Evolutionary conservation across 2,888 invertebrate genomes (phyloP).

Genomic region (Morpho helenor): DNA sequence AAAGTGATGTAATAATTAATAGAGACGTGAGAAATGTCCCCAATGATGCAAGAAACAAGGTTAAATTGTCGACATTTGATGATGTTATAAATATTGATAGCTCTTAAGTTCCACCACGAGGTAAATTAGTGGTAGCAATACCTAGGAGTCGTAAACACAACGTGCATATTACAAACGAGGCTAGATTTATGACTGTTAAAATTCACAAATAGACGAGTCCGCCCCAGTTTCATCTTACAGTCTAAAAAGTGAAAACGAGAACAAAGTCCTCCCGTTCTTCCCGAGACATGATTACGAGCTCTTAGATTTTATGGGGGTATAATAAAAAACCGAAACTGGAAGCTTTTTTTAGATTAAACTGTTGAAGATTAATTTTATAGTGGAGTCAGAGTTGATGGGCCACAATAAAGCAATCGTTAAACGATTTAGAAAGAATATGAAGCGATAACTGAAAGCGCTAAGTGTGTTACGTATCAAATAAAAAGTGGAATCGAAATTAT

Average conservation of each 20-base stretch:
- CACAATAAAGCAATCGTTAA: conserved; percentile 48
- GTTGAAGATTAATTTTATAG: conserved; percentile 52
- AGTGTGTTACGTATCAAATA: conserved; percentile 18
- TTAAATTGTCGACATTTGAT: conserved; percentile 10
- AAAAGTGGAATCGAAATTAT: background rate
- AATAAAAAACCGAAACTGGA: conserved; percentile 59
- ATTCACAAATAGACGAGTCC: conserved; percentile 54
- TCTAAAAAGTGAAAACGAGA: conserved; percentile 45
- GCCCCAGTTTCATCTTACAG: conserved; percentile 41
- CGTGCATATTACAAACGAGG: conserved; percentile 37
- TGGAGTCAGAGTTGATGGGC: conserved; percentile 38
- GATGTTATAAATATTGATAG: conserved; percentile 11
- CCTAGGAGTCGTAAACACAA: conserved; percentile 18
- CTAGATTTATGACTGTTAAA: conserved; percentile 50
- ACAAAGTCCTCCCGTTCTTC: conserved; percentile 36
- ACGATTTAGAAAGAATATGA: conserved; percentile 32
- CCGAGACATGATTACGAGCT: conserved; percentile 51
- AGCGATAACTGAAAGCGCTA: conserved; percentile 14
- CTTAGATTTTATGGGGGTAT: conserved; percentile 58
- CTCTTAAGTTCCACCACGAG: conserved; percentile 18
- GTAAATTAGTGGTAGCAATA: conserved; percentile 15
- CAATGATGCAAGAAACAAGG: background rate
- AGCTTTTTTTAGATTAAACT: conserved; percentile 58
- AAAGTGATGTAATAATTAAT: background rate
- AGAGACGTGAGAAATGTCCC: background rate